Conservation (phyloP, 2,113 vertebrate species). For the Oriolus oriolus region DNA sequence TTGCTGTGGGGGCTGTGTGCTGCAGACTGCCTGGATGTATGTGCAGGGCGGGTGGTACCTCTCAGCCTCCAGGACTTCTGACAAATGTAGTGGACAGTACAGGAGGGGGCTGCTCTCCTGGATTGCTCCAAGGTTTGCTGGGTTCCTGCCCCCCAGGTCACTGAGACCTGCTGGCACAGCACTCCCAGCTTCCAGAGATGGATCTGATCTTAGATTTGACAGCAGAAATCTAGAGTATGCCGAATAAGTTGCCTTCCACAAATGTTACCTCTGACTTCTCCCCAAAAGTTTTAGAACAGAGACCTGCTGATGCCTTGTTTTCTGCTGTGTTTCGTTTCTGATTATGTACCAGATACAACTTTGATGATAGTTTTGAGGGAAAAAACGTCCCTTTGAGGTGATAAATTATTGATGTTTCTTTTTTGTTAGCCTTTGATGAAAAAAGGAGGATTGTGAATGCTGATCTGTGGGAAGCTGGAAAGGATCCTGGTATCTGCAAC, state of each 20-base stretch:
- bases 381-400: background rate
- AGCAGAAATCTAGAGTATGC: background rate
- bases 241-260: background rate
- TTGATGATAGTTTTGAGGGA: background rate
- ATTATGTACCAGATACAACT: background rate
- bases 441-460: background rate
- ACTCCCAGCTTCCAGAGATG: background rate
- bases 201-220: background rate
- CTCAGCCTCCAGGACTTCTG: background rate
- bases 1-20: background rate
- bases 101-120: background rate
- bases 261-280: background rate
- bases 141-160: background rate
- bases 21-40: background rate
- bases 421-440: background rate
- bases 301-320: background rate
- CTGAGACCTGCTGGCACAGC: background rate
- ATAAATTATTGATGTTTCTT: background rate
- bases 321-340: background rate
- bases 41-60: background rate
- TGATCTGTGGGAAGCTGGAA: background rate
- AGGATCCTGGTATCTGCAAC: background rate
- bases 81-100: background rate
- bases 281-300: background rate
- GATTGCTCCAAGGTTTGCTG: background rate